Conservation (phyloP, 1,140 invertebrate species). For the Drosophila nigrodunni region DNA sequence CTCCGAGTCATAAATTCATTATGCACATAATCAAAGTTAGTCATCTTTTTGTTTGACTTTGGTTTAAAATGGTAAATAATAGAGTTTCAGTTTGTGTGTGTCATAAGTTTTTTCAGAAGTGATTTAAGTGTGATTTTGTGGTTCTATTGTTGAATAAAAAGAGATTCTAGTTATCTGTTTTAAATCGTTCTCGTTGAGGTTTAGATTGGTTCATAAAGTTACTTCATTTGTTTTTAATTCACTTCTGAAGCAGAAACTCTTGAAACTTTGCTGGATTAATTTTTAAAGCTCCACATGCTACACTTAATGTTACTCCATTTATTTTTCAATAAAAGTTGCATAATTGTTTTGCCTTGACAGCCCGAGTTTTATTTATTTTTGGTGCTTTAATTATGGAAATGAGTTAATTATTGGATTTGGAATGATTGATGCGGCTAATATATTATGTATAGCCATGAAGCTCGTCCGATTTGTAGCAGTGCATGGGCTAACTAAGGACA, state of each 20-base stretch:
- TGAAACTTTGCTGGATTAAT: no score
- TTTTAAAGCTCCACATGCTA: no score
- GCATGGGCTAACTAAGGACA: constrained; percentile 55
- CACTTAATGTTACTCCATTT: no score
- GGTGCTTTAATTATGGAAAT: constrained; percentile 21
- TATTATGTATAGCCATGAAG: constrained; percentile 59
- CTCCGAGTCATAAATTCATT: constrained; percentile 12
- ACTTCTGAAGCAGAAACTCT: no score
- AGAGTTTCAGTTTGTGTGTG: neutral
- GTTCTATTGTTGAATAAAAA: no score
- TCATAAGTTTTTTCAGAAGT: neutral
- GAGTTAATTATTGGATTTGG: constrained; percentile 12
- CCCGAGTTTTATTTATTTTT: neutral
- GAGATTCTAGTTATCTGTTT: no score
- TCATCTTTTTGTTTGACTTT: constrained; percentile 5
- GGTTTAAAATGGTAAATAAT: neutral
- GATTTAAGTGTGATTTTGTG: neutral
- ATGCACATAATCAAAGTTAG: constrained; percentile 1
- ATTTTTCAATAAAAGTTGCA: neutral
- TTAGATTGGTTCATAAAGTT: no score
- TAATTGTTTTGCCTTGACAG: neutral
- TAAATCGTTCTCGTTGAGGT: no score
- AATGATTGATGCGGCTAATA: constrained; percentile 53
- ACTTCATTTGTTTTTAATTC: no score
- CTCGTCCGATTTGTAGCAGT: constrained; percentile 43